phyloP scores from a whole-genome alignment of 2,797 vertebrate genomes.

The Tenualosa thibaudeaui region DNA sequence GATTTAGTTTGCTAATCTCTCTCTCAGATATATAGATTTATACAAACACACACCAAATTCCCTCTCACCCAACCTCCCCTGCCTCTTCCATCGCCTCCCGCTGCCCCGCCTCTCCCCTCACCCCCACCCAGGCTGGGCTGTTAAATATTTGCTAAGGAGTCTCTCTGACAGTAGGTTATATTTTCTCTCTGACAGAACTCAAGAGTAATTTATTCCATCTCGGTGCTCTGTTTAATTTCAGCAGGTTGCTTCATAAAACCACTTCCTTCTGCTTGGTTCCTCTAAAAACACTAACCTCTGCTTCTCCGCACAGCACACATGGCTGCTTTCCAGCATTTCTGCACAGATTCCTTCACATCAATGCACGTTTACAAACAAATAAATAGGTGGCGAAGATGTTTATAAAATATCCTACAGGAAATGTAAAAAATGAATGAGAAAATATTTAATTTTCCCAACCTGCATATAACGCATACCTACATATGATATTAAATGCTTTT shows the following conservation, averaged over 20 bases:
- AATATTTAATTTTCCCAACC: background rate
- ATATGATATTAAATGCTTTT: background rate
- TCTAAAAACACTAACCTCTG: slow-evolving; percentile 8
- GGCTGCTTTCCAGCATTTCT: background rate
- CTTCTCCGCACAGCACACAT: background rate
- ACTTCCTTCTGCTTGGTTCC: background rate
- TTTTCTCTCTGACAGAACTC: slow-evolving; percentile 20
- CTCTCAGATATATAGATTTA: slow-evolving; percentile 25
- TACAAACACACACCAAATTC: slow-evolving; percentile 5
- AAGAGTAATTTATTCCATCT: background rate
- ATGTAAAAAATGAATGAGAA: background rate
- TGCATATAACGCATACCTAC: too few relatives aligned
- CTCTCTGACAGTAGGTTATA: slow-evolving; percentile 20
- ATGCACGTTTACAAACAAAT: background rate
- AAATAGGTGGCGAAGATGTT: background rate
- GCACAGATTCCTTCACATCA: background rate
- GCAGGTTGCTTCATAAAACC: slow-evolving; percentile 13
- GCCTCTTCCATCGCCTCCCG: background rate
- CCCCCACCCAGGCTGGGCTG: background rate
- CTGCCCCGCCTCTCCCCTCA: background rate
- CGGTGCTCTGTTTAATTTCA: slow-evolving; percentile 8
- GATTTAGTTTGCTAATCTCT: slow-evolving; percentile 21
- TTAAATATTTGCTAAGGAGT: slow-evolving; percentile 20
- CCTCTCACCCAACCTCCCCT: background rate
- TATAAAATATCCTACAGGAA: background rate